Evolutionary conservation across 2,888 invertebrate species (phyloP).

Genomic region (Macropis europaea): DNA sequence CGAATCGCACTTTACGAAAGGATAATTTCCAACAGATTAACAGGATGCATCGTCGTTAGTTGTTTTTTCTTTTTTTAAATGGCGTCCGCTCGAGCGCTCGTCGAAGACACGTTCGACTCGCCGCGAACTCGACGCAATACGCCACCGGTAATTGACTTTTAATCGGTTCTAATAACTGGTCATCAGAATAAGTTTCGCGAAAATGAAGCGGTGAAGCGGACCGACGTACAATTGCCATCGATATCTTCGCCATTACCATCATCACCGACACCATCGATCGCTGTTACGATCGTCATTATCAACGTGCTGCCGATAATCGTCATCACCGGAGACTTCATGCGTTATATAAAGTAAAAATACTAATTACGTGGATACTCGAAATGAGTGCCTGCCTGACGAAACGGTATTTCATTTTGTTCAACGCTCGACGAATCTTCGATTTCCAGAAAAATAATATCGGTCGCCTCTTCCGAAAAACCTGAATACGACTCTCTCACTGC

Average conservation of each 20-base stretch:
- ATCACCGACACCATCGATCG: conserved; percentile 32
- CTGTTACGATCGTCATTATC: conserved; percentile 24
- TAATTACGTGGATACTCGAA: too few species aligned
- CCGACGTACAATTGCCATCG: conserved; percentile 38
- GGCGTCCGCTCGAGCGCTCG: neutral
- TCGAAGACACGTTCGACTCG: neutral
- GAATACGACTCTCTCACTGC: too few species aligned
- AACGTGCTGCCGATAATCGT: conserved; percentile 18
- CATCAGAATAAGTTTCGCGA: conserved; percentile 42
- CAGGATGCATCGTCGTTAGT: conserved; percentile 1
- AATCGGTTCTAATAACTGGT: conserved; percentile 63
- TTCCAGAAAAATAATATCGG: too few species aligned
- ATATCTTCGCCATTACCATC: conserved; percentile 54
- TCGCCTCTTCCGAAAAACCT: too few species aligned
- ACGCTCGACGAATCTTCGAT: too few species aligned
- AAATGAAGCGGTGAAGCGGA: conserved; percentile 66
- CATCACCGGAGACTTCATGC: conserved; percentile 17
- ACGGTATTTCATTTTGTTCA: too few species aligned
- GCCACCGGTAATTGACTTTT: conserved; percentile 65
- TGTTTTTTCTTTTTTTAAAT: neutral
- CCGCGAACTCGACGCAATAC: conserved; percentile 30
- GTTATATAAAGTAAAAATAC: neutral
- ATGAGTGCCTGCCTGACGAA: too few species aligned
- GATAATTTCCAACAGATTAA: conserved; percentile 4
- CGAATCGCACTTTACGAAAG: conserved; percentile 4